Evolutionary conservation across 2,888 invertebrate species (phyloP).

Genomic region (Hydroisotoma schaefferi): DNA sequence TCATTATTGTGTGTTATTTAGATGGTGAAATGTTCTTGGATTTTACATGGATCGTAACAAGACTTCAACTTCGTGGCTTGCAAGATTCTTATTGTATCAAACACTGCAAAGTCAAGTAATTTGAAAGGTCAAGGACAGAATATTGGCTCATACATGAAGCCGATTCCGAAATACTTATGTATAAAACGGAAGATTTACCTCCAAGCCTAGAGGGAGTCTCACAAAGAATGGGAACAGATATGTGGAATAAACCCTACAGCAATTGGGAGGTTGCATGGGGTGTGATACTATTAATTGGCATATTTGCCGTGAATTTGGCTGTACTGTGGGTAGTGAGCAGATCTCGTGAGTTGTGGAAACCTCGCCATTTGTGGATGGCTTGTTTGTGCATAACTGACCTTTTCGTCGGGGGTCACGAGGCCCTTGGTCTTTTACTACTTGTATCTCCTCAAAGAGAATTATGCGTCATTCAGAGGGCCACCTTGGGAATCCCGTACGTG

Average conservation of each 20-base stretch:
- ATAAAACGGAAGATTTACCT: not conserved
- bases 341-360: constrained; percentile 48
- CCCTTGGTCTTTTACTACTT: constrained; percentile 41
- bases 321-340: constrained; percentile 46
- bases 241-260: constrained; percentile 29
- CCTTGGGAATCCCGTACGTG: constrained; percentile 46
- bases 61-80: no score
- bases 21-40: no score
- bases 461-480: constrained; percentile 38
- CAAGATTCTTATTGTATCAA: no score
- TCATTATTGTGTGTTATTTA: no score
- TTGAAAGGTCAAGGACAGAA: no score
- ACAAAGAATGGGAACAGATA: not conserved
- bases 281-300: constrained; percentile 40
- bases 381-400: constrained; percentile 48
- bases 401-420: constrained; percentile 47
- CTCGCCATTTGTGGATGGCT: constrained; percentile 49
- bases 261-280: constrained; percentile 45
- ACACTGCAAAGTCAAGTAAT: no score
- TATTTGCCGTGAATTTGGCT: constrained; percentile 42
- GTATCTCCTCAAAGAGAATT: constrained; percentile 33
- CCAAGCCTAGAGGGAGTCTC: not conserved
- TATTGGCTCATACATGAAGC: no score
- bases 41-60: no score
- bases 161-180: no score